Evolutionary conservation across 2,113 vertebrate genomes (phyloP), one percentile per base, ranked within the genome.

Genomic region (Chaenogobius annularis): DNA sequence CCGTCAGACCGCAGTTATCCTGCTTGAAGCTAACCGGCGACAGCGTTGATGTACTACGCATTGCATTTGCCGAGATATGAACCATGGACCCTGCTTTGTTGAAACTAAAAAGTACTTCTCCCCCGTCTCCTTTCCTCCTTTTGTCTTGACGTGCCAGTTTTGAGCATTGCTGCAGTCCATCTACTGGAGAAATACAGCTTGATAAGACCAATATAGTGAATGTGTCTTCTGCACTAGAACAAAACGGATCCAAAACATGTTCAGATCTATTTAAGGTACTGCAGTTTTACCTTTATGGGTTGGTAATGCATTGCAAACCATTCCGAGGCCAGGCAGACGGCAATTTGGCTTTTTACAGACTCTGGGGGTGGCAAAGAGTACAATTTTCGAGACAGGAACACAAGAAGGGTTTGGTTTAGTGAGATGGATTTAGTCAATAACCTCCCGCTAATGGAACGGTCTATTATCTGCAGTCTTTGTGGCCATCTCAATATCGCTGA

Each of bases 391-490:
- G 69, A 71, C 80, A 87, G 77, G 72, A 74, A 14, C 74, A 69
- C 68, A 70, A 71, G 62, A 82, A 67, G 77, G 80, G 79, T 83
- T 86, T 87, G 82, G 74, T 83, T 78, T 74, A 76, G 81, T 74
- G 77, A 86, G 75, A 87, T 82, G 83, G 79, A 87, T 85, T 82
- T 83, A 80, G 77, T 83, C 83, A 86, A 82, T 87, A 85, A 85
- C 68, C 70, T 82, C 68, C 22, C 40, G 66, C 73, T 80, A 85
- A 86, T 87, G 85, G 76, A 72, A 70, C 71, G 73, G 81, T 88
- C 80, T 85, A 55, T 87, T 85, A 77, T 85, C 83, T 74, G 71
- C 77, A 70, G 70, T 81, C 81, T 77, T 75, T 79, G 67, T 78
- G 61, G 62, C 71, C 43, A 14, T 85, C 71, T 85, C 62, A 67